Base-by-base conservation (phyloP, 2,113 vertebrate genomes). In the Erpornis zantholeuca region DNA sequence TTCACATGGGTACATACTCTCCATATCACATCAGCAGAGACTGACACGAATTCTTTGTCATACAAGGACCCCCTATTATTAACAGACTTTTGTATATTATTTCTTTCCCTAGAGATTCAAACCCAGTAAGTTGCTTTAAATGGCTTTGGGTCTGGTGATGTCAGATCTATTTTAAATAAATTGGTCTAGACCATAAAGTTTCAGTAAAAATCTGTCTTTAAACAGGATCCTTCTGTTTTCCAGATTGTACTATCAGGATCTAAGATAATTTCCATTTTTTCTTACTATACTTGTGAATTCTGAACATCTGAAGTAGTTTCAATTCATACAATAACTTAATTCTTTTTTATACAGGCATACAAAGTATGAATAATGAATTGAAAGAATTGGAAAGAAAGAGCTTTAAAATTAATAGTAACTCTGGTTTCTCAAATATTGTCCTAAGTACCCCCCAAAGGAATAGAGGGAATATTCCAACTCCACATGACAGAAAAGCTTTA, bases 401-500 rank as follows among this genome's bases (percentile, higher is more conserved):
- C 57, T 64, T 86, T 80, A 88, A 90, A 85, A 92, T 82, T 82
- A 94, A 66, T 72, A 90, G 93, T 80, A 83, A 63, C 64, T 92
- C 44, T 86, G 44, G 36, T 88, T 95, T 94, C 81, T 86, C 82
- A 92, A 94, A 95, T 96, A 94, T 80, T 96, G 72, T 88, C 64
- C 52, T 65, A 75, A 82, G 49, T 64, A 33, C 13, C 61, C 18
- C 90, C 38, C 79, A 61, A 78, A 90, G 92, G 83, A 92, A 84
- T 29, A 88, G 68, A 92, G 64, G 59, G 93, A 86, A 88, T 93
- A 84, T 82, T 93, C 82, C 69, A 81, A 7, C 52, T 86, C 72
- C 72, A 63, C 80, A 83, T 82, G 82, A 86, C 0, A 0, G 82
- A 93, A 84, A 94, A 78, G 79, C 69, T 93, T 83, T 86, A 90